phyloP scores from a whole-genome alignment of 1,140 invertebrate species.

The Scaptomyza hsui region DNA sequence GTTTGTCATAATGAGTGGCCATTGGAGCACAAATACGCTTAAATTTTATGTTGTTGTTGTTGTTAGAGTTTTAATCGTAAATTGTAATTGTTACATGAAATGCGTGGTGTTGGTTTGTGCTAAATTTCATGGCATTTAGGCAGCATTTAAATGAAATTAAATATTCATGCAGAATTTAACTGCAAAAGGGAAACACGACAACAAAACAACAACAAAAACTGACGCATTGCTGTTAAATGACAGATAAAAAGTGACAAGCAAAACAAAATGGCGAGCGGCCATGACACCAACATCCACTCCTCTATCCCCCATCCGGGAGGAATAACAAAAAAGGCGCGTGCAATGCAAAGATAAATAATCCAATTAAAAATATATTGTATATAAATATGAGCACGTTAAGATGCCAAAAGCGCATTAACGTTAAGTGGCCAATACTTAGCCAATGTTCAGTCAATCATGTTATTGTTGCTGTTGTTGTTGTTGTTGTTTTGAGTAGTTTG shows the following conservation, averaged over 20 bases:
- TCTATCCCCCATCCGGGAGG: neutral
- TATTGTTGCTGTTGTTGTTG: neutral
- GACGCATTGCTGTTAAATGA: conserved; percentile 67
- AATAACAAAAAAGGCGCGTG: conserved; percentile 7
- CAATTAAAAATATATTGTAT: conserved; percentile 37
- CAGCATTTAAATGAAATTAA: conserved; percentile 65
- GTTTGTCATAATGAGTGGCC: neutral
- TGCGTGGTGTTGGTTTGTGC: conserved; percentile 3
- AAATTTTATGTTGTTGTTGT: neutral
- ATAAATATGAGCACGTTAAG: conserved; percentile 32
- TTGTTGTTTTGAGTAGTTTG: conserved; percentile 4
- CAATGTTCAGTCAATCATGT: conserved; percentile 21
- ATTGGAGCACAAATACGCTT: neutral
- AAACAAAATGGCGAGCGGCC: conserved; percentile 29
- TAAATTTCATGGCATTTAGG: conserved; percentile 53
- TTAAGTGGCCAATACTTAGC: conserved; percentile 11
- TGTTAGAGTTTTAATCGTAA: neutral
- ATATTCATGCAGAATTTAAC: conserved; percentile 61
- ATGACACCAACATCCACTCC: neutral
- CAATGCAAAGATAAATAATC: conserved; percentile 44
- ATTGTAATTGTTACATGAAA: conserved; percentile 11
- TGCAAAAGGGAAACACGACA: conserved; percentile 26
- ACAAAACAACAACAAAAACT: conserved; percentile 37
- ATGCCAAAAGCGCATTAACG: conserved; percentile 36
- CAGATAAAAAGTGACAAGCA: conserved; percentile 48